These are phyloP conservation scores for Amblyraja radiata DNA, from an alignment of 2,797 vertebrate species.

Conservation along the genomic window DNA sequence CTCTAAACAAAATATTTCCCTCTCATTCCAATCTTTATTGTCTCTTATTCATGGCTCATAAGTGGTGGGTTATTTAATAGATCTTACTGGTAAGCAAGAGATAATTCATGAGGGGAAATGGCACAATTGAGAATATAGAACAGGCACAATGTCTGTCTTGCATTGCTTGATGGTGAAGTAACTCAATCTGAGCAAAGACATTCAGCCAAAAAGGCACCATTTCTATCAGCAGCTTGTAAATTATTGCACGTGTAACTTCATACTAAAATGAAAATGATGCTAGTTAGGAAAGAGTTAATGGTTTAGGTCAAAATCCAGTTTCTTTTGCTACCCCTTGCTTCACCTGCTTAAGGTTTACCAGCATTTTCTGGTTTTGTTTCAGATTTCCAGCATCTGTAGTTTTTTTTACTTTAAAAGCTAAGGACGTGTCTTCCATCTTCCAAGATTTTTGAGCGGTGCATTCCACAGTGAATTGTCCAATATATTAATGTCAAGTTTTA, in stretches of 20 bases:
- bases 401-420: no score
- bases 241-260: neutral
- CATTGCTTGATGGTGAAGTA: neutral
- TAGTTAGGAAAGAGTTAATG: neutral
- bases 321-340: no score
- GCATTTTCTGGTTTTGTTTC: no score
- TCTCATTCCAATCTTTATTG: neutral
- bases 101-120: neutral
- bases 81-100: neutral
- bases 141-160: no score
- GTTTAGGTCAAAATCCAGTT: no score
- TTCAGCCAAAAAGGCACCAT: neutral
- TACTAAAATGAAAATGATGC: neutral
- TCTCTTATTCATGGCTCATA: neutral
- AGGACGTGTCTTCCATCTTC: neutral
- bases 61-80: neutral
- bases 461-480: no score
- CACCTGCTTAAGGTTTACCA: no score
- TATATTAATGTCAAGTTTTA: neutral
- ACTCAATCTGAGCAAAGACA: neutral
- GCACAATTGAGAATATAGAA: neutral
- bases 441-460: neutral
- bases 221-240: neutral
- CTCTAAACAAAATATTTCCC: constrained; percentile 11
- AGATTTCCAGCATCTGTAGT: no score